These are phyloP conservation scores for Lepidotrigona ventralis DNA, from an alignment of 1,140 invertebrate genomes.

Conservation along the genomic window DNA sequence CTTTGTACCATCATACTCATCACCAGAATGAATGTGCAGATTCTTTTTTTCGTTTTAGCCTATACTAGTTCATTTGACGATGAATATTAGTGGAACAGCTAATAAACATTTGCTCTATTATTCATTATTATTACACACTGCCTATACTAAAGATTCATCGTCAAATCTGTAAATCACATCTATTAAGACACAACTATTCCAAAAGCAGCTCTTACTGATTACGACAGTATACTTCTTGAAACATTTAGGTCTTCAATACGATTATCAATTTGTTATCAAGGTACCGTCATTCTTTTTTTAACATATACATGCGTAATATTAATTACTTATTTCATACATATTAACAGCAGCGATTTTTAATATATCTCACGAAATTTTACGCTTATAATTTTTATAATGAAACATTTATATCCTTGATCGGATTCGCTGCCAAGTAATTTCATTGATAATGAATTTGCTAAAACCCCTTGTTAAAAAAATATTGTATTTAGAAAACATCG, in stretches of 20 bases:
- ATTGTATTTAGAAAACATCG: background rate
- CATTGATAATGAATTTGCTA: background rate
- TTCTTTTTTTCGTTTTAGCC: slow-evolving; percentile 15
- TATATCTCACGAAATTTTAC: background rate
- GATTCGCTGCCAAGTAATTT: slow-evolving; percentile 5
- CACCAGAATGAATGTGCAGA: background rate
- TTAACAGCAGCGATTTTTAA: background rate
- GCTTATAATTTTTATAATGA: background rate
- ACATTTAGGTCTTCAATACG: background rate
- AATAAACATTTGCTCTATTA: slow-evolving; percentile 9
- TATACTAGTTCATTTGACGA: slow-evolving; percentile 29
- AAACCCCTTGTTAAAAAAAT: slow-evolving; percentile 25
- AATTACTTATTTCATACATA: background rate
- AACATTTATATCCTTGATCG: background rate
- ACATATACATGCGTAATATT: background rate
- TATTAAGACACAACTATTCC: slow-evolving; percentile 43
- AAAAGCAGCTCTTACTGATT: slow-evolving; percentile 35
- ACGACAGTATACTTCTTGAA: background rate
- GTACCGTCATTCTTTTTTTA: background rate
- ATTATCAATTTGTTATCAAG: slow-evolving; percentile 14
- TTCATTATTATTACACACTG: slow-evolving; percentile 5
- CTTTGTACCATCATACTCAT: slow-evolving; percentile 48
- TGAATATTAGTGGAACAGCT: slow-evolving; percentile 16
- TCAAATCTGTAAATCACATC: slow-evolving; percentile 27
- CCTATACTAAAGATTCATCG: slow-evolving; percentile 29